These are phyloP conservation scores for Halichoerus grypus DNA, from an alignment of 2,113 vertebrate species.

Conservation along the genomic window DNA sequence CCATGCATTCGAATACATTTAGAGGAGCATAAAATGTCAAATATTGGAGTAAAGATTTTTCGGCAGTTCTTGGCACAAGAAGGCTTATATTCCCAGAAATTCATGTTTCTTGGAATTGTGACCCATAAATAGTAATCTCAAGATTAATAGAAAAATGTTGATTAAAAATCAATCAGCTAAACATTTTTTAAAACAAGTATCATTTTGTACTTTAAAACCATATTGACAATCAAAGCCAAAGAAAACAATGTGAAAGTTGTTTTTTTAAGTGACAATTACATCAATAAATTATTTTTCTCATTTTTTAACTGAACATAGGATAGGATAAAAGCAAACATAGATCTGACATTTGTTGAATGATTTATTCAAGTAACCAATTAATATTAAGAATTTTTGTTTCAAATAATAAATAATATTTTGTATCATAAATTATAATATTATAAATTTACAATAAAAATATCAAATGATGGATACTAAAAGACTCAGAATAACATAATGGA, in stretches of 20 bases:
- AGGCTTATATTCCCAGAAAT: conserved; percentile 77
- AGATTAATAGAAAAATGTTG: conserved; percentile 40
- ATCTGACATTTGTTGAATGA: not conserved
- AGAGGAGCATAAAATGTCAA: conserved; percentile 90
- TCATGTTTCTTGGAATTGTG: conserved; percentile 71
- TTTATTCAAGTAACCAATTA: conserved; percentile 21
- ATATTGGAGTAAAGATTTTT: conserved; percentile 85
- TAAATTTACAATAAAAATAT: not conserved
- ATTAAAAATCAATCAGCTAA: conserved; percentile 46
- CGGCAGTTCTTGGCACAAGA: conserved; percentile 80
- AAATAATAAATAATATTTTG: not conserved
- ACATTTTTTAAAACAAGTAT: not conserved
- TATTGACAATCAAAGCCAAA: not conserved
- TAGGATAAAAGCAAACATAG: not conserved
- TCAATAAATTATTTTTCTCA: not conserved
- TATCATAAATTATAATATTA: not conserved
- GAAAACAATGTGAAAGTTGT: not conserved
- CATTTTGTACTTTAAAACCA: not conserved
- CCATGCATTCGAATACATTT: conserved; percentile 92
- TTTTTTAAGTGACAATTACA: not conserved
- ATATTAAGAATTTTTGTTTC: not conserved
- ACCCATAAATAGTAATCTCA: conserved; percentile 1
- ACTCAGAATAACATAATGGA: not conserved
- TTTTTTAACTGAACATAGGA: not conserved
- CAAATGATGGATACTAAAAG: not conserved